Evolutionary conservation across 2,113 vertebrate genomes (phyloP).

Genomic region (Cisticola juncidis): DNA sequence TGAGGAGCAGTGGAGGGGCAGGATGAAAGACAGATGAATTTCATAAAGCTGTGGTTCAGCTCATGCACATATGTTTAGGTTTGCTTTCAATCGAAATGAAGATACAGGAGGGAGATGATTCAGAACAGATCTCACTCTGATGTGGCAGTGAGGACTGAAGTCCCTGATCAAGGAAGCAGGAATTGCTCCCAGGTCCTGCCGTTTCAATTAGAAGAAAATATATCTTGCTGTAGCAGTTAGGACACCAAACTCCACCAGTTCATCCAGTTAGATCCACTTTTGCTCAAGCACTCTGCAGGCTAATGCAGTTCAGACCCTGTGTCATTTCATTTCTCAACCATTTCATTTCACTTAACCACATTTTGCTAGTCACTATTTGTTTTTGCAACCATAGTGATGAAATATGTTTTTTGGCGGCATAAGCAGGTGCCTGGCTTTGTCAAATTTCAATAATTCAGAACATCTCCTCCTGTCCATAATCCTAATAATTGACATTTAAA

Average conservation of each 20-base stretch:
- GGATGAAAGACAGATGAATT: neutral
- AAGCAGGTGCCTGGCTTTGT: constrained; percentile 38
- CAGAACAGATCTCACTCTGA: neutral
- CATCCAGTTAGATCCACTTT: constrained; percentile 40
- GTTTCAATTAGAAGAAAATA: constrained; percentile 1
- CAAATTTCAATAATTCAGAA: neutral
- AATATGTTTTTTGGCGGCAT: constrained; percentile 17
- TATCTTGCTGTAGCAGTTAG: neutral
- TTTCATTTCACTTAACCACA: constrained; percentile 34
- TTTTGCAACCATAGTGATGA: constrained; percentile 46
- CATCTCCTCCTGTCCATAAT: neutral
- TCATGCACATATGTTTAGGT: neutral
- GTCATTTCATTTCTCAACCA: constrained; percentile 45
- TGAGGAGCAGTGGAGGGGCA: neutral
- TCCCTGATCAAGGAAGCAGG: neutral
- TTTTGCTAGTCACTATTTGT: constrained; percentile 17
- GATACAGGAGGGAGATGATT: neutral
- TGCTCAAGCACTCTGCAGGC: neutral
- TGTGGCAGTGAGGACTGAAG: neutral
- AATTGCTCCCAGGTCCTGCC: neutral
- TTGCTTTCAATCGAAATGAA: constrained; percentile 6
- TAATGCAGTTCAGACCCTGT: constrained; percentile 30
- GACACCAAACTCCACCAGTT: neutral
- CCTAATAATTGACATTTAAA: neutral
- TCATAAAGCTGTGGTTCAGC: neutral